Conservation (phyloP, 2,888 invertebrate species). For the Xylocampa areola region DNA sequence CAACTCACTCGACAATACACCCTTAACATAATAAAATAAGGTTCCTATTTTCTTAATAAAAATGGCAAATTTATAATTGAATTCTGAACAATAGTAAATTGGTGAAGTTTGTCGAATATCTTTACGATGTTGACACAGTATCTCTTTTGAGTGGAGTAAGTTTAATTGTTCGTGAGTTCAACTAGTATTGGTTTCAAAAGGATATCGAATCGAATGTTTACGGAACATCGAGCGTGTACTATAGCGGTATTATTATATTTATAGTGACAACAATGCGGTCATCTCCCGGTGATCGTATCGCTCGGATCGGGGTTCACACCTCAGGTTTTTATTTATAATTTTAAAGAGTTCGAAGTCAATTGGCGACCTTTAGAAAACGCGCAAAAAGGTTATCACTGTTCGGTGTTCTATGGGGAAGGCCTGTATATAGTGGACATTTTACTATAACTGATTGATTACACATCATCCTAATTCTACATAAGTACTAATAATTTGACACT, state of each 20-base stretch:
- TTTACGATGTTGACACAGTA: conserved; percentile 46
- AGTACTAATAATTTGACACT: no score
- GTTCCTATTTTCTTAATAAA: conserved; percentile 16
- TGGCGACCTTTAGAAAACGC: neutral
- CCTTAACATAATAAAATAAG: conserved; percentile 36
- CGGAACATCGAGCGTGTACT: conserved; percentile 20
- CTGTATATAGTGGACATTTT: no score
- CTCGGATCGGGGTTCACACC: conserved; percentile 31
- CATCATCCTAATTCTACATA: no score
- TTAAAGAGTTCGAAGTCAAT: neutral
- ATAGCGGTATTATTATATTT: conserved; percentile 41
- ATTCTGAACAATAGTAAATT: conserved; percentile 55
- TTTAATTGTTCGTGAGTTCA: conserved; percentile 40
- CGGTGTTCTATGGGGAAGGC: no score
- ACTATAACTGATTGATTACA: no score
- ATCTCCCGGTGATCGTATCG: conserved; percentile 12
- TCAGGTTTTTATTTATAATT: conserved; percentile 18
- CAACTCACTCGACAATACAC: conserved; percentile 41
- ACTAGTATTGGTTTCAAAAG: conserved; percentile 41
- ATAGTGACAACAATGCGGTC: conserved; percentile 34
- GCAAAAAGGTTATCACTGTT: no score
- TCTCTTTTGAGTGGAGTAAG: conserved; percentile 40
- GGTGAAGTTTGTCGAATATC: conserved; percentile 48
- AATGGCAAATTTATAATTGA: conserved; percentile 43
- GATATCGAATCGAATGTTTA: conserved; percentile 29